Evolutionary conservation across 2,113 vertebrate genomes (phyloP), one percentile per base, ranked within the genome.

Genomic region (Sarotherodon lohbergeri): DNA sequence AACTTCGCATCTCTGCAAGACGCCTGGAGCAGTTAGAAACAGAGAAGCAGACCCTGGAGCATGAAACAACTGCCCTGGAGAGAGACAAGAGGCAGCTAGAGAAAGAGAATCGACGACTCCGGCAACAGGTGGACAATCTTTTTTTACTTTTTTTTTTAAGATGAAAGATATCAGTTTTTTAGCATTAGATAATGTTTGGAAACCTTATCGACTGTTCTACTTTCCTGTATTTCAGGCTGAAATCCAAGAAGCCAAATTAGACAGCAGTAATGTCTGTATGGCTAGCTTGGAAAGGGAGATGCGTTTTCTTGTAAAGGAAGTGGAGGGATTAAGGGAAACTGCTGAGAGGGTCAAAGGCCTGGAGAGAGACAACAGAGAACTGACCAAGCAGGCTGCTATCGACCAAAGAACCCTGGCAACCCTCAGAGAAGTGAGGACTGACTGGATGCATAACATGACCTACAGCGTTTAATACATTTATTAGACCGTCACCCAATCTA

Each of bases 361-460:
- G 88, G 98, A 99, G 95, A 97, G 96, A 89, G 97, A 98, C 85
- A 98, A 98, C 93, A 97, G 97, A 94, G 98, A 99, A 91, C 97
- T 99, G 90, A 93, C 95, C 91, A 98, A 99, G 91, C 98, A 98
- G 90, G 94, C 97, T 87, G 97, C 97, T 78, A 97, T 99, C 82
- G 97, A 98, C 94, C 97, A 98, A 39, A 97, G 95, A 95, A 98
- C 97, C 5, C 96, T 99, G 90, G 95, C 95, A 29, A 97, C 97
- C 0, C 93, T 99, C 82, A 96, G 98, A 94, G 98, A 99, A 97
- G 98, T 99, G 96, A 96, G 88, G 13, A 80, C 85, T 88, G 85
- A 88, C 52, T 22, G 9, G 78, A 43, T 56, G 46, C 27, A 19
- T 61, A 24, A 43, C 41, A 24, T 71, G 46, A 14, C 39, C 19